Evolutionary conservation across 2,888 invertebrate genomes (phyloP), one percentile per base, ranked within the genome.

Genomic region (Diogma glabrata): DNA sequence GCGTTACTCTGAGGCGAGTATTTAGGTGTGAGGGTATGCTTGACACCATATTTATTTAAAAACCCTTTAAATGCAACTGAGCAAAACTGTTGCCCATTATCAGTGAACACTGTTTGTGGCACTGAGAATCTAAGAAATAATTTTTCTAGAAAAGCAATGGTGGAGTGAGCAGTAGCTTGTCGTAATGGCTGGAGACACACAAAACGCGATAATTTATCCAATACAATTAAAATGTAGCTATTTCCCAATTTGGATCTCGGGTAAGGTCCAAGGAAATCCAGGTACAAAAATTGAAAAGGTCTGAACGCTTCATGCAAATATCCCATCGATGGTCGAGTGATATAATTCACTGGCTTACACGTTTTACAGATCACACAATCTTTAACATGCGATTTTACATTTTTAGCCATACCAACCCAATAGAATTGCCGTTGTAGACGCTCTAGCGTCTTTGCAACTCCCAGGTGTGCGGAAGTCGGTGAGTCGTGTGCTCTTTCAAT

Each of bases 1-100:
- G 45, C 45, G n/a, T 36, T 36, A 16, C 36, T 36, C n/a, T 36
- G 36, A 36, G 36, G 36, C 10, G 36, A 36, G n/a, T 36, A n/a
- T n/a, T n/a, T n/a, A n/a, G n/a, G n/a, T n/a, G n/a, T n/a, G n/a
- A n/a, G n/a, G n/a, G n/a, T n/a, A n/a, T n/a, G n/a, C n/a, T n/a
- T n/a, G n/a, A n/a, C n/a, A n/a, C n/a, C n/a, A n/a, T n/a, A n/a
- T n/a, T n/a, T n/a, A n/a, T n/a, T n/a, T n/a, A n/a, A n/a, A n/a
- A n/a, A n/a, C n/a, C n/a, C n/a, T n/a, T n/a, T n/a, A n/a, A n/a
- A n/a, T n/a, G n/a, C n/a, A n/a, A n/a, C n/a, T n/a, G n/a, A n/a
- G n/a, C n/a, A n/a, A n/a, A n/a, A n/a, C n/a, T n/a, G n/a, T n/a
- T n/a, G n/a, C n/a, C n/a, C n/a, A n/a, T 36, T n/a, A n/a, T n/a